Base-by-base conservation (phyloP, 2,113 vertebrate genomes). In the Sylvietta virens region DNA sequence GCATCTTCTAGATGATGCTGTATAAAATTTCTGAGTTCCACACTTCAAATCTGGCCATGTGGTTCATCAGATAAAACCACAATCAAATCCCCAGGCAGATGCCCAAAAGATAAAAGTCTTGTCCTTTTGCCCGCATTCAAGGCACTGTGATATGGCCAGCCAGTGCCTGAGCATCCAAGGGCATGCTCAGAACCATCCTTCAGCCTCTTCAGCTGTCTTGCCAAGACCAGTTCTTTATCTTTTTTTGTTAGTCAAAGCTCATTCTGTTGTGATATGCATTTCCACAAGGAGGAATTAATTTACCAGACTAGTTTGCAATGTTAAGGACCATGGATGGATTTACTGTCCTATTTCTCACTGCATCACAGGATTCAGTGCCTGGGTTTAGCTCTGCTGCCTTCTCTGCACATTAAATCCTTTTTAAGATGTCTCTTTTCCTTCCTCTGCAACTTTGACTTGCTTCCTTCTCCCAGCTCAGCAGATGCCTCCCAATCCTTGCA, bases 91-190 rank as follows among this genome's bases (percentile, higher is more conserved):
- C 11, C 11, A 70, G 62, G 27, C 15, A 73, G 42, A 62, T 50
- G 30, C 28, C 42, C 21, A 28, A 66, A 67, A 57, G 42, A 39
- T 58, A 45, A 80, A 80, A 10, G 9, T 39, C 20, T 60, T 35
- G 24, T 58, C 14, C 26, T 86, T 80, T 45, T 17, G 39, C 22
- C 18, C 4, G 1, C 2, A 1, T 51, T 21, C 13, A 40, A 61
- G 64, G 54, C 48, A 42, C 26, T 0, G 2, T 1, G 4, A 24
- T 1, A 0, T 11, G 6, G 9, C 56, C 0, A 0, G 16, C 13
- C 1, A 4, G 39, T 47, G 44, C 44, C 82, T 70, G 58, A 56
- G 33, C 42, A 81, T 42, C 45, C 44, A 0, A 1, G 6, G 39
- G 15, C 28, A 8, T 0, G 2, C 35, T 79, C 65, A 71, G 61